Evolutionary conservation across 2,888 invertebrate genomes (phyloP).

Genomic region (Latrodectus elegans): DNA sequence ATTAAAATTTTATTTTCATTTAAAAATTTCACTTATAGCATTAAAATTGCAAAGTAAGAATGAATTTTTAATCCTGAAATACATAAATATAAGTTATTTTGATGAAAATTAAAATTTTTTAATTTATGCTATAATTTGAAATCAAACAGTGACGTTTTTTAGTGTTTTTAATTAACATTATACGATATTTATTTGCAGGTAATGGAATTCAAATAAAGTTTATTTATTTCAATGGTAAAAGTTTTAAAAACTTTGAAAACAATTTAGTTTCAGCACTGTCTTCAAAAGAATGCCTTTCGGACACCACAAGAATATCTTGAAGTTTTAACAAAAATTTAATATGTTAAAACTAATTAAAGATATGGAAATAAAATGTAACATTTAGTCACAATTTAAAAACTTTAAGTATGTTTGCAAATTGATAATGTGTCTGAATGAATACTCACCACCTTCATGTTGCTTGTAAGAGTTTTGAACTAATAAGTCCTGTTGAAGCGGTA

Average conservation of each 20-base stretch:
- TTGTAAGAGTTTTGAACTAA: constrained; percentile 3
- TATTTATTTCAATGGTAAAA: too few relatives aligned
- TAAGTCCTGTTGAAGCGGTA: constrained; percentile 1
- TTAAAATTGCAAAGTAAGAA: too few relatives aligned
- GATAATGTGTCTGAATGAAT: neutral
- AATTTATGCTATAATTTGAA: too few relatives aligned
- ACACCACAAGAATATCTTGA: neutral
- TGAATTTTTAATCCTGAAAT: too few relatives aligned
- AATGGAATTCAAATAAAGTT: too few relatives aligned
- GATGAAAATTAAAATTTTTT: too few relatives aligned
- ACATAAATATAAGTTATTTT: too few relatives aligned
- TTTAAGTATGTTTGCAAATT: neutral
- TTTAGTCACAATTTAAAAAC: neutral
- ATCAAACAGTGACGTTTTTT: too few relatives aligned
- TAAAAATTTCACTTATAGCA: too few relatives aligned
- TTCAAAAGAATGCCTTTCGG: neutral
- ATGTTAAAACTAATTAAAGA: neutral
- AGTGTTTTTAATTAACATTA: too few relatives aligned
- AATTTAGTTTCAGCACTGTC: neutral
- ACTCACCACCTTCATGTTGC: constrained; percentile 56
- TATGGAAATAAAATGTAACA: neutral
- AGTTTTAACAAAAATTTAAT: neutral
- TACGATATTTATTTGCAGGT: too few relatives aligned
- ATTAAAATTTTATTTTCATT: too few relatives aligned
- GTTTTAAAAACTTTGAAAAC: neutral